A percentile compares a stretch with the other conserved stretches of the same genome.
These are phyloP conservation scores for Euwallacea fornicatus DNA, from an alignment of 1,140 invertebrate genomes.

Conservation along the genomic window DNA sequence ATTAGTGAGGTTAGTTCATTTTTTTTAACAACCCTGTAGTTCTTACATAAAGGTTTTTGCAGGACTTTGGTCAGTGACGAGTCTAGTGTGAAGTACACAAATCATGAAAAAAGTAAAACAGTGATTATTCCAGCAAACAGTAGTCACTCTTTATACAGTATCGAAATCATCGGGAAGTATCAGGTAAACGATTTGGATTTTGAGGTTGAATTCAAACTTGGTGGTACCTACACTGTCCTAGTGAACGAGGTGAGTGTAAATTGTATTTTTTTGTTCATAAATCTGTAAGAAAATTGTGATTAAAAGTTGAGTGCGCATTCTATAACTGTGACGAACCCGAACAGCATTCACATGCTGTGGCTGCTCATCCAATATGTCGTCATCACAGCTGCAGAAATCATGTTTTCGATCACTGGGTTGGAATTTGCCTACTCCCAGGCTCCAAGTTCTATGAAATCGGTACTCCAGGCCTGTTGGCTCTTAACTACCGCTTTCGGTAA, in stretches of 20 bases:
- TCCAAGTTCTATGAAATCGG: slow-evolving; percentile 88
- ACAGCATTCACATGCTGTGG: slow-evolving; percentile 78
- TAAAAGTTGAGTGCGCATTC: not conserved
- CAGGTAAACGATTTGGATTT: no score
- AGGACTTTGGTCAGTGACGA: slow-evolving; percentile 28
- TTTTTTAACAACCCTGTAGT: not conserved
- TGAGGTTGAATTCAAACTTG: slow-evolving; percentile 32
- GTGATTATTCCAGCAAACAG: no score
- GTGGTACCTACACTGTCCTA: slow-evolving; percentile 42
- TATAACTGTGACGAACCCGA: slow-evolving; percentile 62
- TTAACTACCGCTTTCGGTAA: slow-evolving; percentile 90
- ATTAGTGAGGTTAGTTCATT: slow-evolving; percentile 50
- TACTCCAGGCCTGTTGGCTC: slow-evolving; percentile 87
- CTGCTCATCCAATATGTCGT: slow-evolving; percentile 85
- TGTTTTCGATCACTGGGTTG: slow-evolving; percentile 90
- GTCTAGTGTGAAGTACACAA: not conserved
- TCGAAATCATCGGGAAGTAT: slow-evolving; percentile 24
- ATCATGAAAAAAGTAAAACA: no score
- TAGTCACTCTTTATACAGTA: not conserved
- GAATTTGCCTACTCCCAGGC: slow-evolving; percentile 92
- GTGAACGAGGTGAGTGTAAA: slow-evolving; percentile 26
- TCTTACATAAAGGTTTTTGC: not conserved
- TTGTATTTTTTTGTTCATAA: not conserved
- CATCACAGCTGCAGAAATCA: slow-evolving; percentile 79
- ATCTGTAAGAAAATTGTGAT: not conserved